phyloP scores from a whole-genome alignment of 1,140 invertebrate species.

The Sarcophaga bullata region DNA sequence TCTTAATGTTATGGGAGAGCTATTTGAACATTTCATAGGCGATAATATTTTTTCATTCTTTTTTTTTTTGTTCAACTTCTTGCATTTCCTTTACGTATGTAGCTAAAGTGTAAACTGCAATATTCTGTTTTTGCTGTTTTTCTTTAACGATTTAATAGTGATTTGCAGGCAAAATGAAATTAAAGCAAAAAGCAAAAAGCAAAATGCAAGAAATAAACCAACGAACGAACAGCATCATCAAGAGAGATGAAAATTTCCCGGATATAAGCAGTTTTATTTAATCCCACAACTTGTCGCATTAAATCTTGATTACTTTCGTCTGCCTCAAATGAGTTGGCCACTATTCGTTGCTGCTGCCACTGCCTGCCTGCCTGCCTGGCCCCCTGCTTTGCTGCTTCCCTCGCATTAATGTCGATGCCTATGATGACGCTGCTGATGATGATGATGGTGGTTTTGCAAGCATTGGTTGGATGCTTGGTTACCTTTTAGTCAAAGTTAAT shows the following conservation, averaged over 20 bases:
- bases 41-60: background rate
- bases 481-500: constrained; percentile 41
- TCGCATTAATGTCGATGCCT: too few relatives aligned
- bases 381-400: background rate
- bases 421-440: too few relatives aligned
- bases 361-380: background rate
- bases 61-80: background rate
- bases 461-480: constrained; percentile 20
- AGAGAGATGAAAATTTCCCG: constrained; percentile 13
- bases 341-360: background rate
- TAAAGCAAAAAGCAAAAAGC: too few relatives aligned
- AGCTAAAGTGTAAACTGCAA: background rate
- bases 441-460: background rate
- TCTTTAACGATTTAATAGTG: background rate
- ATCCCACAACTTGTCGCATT: constrained; percentile 40
- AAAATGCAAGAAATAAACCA: too few relatives aligned
- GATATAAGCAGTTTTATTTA: constrained; percentile 39
- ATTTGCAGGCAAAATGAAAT: background rate
- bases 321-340: background rate
- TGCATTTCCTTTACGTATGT: constrained; percentile 19
- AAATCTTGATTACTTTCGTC: constrained; percentile 35
- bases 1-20: too few relatives aligned
- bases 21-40: background rate
- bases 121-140: background rate
- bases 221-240: background rate